Conservation (phyloP, 2,888 invertebrate species). For the Nomada goodeniana region DNA sequence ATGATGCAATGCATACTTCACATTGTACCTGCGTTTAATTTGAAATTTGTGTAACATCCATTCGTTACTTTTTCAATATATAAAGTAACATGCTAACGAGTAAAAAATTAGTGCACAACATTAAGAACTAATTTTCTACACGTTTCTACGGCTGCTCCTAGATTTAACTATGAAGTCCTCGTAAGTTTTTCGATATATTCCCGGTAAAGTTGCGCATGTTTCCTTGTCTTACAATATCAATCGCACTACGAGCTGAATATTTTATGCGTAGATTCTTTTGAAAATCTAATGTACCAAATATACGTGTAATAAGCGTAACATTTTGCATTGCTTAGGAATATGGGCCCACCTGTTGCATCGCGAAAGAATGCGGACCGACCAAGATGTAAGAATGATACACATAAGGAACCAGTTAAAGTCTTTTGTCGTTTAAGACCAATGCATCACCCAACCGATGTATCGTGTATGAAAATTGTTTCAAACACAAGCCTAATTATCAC, state of each 20-base stretch:
- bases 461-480: conserved; percentile 90
- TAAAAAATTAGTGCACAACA: not conserved
- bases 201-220: not conserved
- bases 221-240: not conserved
- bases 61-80: not conserved
- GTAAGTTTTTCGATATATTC: conserved; percentile 45
- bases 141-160: not conserved
- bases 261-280: not conserved
- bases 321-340: conserved; percentile 66
- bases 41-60: conserved; percentile 16
- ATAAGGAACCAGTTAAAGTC: conserved; percentile 93
- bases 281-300: too few relatives aligned
- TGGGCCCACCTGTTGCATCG: conserved; percentile 71
- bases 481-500: conserved; percentile 88
- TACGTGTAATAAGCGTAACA: not conserved
- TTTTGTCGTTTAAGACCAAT: conserved; percentile 94
- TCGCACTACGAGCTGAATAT: not conserved
- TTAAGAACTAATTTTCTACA: not conserved
- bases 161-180: conserved; percentile 38
- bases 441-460: conserved; percentile 88
- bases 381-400: conserved; percentile 72
- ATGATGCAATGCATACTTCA: conserved; percentile 27
- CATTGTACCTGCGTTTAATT: conserved; percentile 35
- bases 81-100: conserved; percentile 1
- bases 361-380: conserved; percentile 74